These are phyloP conservation scores for Euborellia annulipes DNA, from an alignment of 1,140 invertebrate genomes.

Conservation along the genomic window DNA sequence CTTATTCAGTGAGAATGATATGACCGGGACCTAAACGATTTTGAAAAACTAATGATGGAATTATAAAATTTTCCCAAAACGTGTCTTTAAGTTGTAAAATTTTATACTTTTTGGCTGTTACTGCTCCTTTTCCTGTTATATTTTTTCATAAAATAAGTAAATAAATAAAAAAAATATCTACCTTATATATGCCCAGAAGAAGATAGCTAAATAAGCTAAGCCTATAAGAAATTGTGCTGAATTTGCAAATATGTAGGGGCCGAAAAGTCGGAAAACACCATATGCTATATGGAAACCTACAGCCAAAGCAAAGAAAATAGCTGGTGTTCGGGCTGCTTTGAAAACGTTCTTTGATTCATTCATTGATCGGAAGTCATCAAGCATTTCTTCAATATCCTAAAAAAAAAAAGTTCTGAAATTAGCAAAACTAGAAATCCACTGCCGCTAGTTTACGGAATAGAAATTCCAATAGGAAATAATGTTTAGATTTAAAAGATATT, in stretches of 20 bases:
- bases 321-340: constrained; percentile 85
- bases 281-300: constrained; percentile 73
- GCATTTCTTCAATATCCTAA: constrained; percentile 73
- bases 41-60: not conserved
- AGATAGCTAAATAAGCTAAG: constrained; percentile 61
- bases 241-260: constrained; percentile 74
- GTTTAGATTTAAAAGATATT: too few species aligned
- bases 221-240: constrained; percentile 79
- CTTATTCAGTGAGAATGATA: not conserved
- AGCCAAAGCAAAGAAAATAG: constrained; percentile 82
- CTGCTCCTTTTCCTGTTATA: not conserved
- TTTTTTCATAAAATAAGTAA: not conserved
- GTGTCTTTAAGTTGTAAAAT: not conserved
- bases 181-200: constrained; percentile 84
- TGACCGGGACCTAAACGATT: not conserved
- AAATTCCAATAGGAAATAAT: too few species aligned
- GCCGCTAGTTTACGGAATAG: too few species aligned
- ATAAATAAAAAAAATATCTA: constrained; percentile 25
- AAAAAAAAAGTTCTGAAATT: too few species aligned
- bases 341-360: constrained; percentile 98
- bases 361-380: constrained; percentile 67
- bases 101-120: not conserved
- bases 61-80: not conserved
- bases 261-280: constrained; percentile 74
- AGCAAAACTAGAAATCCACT: too few species aligned